Evolutionary conservation across 2,888 invertebrate genomes (phyloP).

Genomic region (Sphecodes monilicornis): DNA sequence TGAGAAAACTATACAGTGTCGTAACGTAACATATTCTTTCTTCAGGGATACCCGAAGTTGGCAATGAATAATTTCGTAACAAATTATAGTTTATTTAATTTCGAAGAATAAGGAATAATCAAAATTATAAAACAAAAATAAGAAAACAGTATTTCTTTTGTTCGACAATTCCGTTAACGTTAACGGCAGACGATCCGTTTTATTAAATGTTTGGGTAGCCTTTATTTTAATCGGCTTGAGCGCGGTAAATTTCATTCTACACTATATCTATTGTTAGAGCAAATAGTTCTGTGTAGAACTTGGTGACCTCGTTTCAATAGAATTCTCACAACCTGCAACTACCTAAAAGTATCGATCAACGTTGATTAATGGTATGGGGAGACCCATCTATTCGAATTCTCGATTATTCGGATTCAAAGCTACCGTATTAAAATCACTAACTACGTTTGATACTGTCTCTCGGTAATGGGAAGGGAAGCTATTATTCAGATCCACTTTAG

Average conservation of each 20-base stretch:
- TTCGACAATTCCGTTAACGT: background rate
- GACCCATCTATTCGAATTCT: constrained; percentile 35
- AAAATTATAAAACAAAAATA: background rate
- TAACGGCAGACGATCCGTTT: background rate
- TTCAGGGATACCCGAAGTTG: too few species aligned
- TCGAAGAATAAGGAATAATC: background rate
- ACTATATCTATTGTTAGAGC: constrained; percentile 3
- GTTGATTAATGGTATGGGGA: constrained; percentile 29
- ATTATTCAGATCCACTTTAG: background rate
- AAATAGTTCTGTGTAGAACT: constrained; percentile 12
- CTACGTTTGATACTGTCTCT: background rate
- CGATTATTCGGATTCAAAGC: constrained; percentile 41
- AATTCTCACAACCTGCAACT: constrained; percentile 34
- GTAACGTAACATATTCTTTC: too few species aligned
- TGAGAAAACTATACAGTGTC: too few species aligned
- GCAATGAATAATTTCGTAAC: background rate
- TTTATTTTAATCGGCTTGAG: background rate
- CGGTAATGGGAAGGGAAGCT: background rate
- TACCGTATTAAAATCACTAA: constrained; percentile 14
- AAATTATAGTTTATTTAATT: background rate
- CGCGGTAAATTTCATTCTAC: background rate
- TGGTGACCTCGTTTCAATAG: background rate
- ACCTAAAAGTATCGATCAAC: constrained; percentile 49
- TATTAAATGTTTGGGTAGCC: background rate
- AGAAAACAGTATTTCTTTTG: background rate